A percentile compares a stretch with the other conserved stretches of the same genome.
phyloP scores from a whole-genome alignment of 2,113 vertebrate species.

The Chelonoidis abingdonii region DNA sequence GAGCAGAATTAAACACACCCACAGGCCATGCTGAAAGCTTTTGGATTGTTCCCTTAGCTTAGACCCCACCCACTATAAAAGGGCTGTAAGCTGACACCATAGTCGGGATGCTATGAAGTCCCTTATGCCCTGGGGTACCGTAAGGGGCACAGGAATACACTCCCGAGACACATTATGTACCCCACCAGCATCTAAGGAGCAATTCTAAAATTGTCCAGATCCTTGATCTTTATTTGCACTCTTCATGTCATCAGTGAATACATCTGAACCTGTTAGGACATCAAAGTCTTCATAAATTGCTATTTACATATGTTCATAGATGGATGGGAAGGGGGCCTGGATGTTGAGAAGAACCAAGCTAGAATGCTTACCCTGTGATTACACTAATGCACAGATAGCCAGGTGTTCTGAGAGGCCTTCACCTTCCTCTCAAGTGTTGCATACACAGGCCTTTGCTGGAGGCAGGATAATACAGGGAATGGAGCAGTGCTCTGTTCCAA shows the following conservation, averaged over 20 bases:
- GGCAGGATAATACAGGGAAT: rapidly evolving
- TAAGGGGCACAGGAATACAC: neutral
- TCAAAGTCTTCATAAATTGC: neutral
- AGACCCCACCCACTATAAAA: neutral
- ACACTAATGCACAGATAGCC: neutral
- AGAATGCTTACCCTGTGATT: neutral
- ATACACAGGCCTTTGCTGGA: neutral
- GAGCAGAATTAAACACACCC: neutral
- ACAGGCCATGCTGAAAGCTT: neutral
- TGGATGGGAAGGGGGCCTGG: neutral
- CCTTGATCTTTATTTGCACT: neutral
- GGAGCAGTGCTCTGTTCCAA: neutral
- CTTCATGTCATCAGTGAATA: neutral
- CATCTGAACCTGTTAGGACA: neutral
- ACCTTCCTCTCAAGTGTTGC: neutral
- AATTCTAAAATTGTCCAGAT: neutral
- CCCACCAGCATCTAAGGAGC: neutral
- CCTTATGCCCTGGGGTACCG: neutral
- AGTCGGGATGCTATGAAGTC: neutral
- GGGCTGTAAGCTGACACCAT: neutral
- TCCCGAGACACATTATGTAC: neutral
- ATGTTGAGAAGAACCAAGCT: neutral
- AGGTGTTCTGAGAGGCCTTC: neutral
- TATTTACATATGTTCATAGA: neutral
- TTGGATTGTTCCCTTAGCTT: neutral